Evolutionary conservation across 2,113 vertebrate species (phyloP).

Genomic region (Alces alces): DNA sequence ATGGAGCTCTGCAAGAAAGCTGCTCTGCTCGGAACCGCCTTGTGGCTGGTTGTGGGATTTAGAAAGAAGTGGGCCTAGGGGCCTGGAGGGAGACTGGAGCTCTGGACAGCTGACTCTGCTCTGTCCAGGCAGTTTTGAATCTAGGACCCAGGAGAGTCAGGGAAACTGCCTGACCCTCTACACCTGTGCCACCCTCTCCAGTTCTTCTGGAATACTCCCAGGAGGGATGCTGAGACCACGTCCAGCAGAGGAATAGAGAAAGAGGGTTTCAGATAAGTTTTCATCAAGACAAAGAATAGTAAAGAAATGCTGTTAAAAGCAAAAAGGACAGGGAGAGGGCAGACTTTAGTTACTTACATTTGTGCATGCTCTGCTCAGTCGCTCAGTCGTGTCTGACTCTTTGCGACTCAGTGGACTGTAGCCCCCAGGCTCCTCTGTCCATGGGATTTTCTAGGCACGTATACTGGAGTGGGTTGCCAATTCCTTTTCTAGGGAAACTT

Average conservation of each 20-base stretch:
- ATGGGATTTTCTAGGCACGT: not conserved
- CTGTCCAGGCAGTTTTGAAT: not conserved
- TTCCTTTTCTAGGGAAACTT: not conserved
- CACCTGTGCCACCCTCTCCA: not conserved
- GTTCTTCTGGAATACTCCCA: not conserved
- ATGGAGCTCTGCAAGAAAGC: too few relatives aligned
- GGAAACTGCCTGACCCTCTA: not conserved
- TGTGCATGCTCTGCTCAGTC: not conserved
- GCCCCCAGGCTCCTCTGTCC: not conserved
- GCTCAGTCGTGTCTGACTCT: not conserved
- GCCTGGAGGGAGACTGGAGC: not conserved
- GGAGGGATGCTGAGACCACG: not conserved
- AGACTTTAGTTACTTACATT: not conserved
- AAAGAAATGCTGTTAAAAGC: not conserved
- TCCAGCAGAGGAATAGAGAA: not conserved
- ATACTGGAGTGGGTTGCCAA: not conserved
- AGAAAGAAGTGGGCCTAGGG: not conserved
- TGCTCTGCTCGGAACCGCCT: not conserved
- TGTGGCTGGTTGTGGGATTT: not conserved
- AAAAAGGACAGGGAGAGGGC: not conserved
- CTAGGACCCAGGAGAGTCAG: not conserved
- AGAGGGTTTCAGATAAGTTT: not conserved
- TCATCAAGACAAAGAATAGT: not conserved
- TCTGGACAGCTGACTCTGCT: fast-evolving
- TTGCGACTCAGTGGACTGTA: not conserved